Evolutionary conservation across 2,113 vertebrate genomes (phyloP), one percentile per base, ranked within the genome.

Genomic region (Hemicordylus capensis): DNA sequence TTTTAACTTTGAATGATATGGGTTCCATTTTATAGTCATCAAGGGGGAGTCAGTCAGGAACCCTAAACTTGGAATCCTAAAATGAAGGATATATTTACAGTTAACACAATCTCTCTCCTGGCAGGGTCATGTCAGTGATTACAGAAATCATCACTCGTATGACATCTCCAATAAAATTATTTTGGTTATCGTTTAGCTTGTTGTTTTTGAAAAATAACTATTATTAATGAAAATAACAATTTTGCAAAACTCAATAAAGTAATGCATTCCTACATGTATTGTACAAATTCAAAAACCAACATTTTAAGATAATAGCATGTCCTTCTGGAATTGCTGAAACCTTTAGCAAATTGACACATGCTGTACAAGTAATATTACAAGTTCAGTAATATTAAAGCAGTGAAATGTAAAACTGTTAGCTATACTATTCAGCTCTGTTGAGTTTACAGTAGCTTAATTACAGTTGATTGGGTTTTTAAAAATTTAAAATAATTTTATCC

Each of bases 1-100:
- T 96, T 82, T 94, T 95, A 37, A 93, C 96, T 26, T 88, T 96
- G 92, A 97, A 97, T 0, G 95, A 96, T 89, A 97, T 95, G 0
- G 95, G 93, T 76, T 97, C 96, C 97, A 97, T 97, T 85, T 86
- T 91, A 54, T 39, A 87, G 82, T 80, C 39, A 74, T 88, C 89
- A 75, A 77, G 85, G 67, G 46, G n/a, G 69, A 48, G 0, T 28
- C 15, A 31, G 66, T 51, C 90, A 64, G 54, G 44, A 86, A 61
- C 54, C 84, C 89, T 59, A 46, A 54, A 12, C 37, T 39, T 64
- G 84, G 86, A 87, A 63, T 78, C 93, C 96, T 97, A 82, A 81
- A 94, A 92, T 72, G 46, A 91, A 90, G 95, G 4, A 93, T 73
- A 83, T 22, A 89, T 76, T 92, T 85, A 90, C 12, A 51, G 44